Percentiles rank a stretch among this genome's conserved stretches.
These are phyloP conservation scores for Poecile atricapillus DNA, from an alignment of 2,113 vertebrate species.

Conservation along the genomic window DNA sequence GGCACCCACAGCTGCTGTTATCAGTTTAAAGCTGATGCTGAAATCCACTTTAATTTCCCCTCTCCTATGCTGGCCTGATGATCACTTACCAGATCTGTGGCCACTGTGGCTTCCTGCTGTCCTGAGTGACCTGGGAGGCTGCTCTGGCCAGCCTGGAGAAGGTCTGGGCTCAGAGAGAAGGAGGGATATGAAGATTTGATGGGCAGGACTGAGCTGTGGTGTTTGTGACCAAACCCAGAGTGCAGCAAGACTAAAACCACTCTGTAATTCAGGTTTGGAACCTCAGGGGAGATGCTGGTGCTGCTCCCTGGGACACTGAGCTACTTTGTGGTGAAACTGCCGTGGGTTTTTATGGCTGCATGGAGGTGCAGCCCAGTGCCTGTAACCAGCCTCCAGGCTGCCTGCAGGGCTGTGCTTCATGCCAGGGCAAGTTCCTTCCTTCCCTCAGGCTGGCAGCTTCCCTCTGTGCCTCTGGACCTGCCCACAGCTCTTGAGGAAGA, in stretches of 20 bases:
- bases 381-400: background rate
- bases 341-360: background rate
- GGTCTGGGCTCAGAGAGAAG: background rate
- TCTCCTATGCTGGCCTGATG: background rate
- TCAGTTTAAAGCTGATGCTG: background rate
- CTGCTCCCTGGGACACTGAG: background rate
- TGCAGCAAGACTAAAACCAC: background rate
- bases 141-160: background rate
- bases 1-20: background rate
- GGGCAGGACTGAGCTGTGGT: background rate
- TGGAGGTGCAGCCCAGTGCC: background rate
- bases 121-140: background rate
- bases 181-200: background rate
- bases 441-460: background rate
- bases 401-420: background rate
- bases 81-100: too few species aligned
- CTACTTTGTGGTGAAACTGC: background rate
- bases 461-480: background rate
- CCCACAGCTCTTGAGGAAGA: background rate
- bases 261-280: accelerated
- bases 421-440: background rate
- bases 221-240: background rate
- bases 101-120: background rate
- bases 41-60: background rate
- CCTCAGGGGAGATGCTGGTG: background rate